These are phyloP conservation scores for Oreortyx pictus DNA, from an alignment of 2,797 vertebrate species.

Conservation along the genomic window DNA sequence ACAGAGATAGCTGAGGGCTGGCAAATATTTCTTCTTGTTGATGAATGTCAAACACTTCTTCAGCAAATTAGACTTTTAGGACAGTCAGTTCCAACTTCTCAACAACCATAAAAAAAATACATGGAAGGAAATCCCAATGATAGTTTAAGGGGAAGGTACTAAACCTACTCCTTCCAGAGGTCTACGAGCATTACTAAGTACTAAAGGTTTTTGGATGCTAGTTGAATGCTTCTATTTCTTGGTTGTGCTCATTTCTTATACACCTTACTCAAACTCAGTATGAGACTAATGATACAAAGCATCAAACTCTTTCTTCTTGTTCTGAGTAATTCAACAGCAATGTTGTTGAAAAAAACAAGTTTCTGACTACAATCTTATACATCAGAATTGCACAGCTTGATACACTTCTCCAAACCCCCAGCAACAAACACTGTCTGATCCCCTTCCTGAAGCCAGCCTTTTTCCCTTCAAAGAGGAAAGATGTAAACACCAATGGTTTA, in stretches of 20 bases:
- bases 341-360: slow-evolving; percentile 7
- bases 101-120: not conserved
- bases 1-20: not conserved
- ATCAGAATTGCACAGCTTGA: slow-evolving; percentile 44
- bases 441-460: slow-evolving; percentile 67
- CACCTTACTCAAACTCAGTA: slow-evolving; percentile 7
- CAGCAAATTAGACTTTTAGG: not conserved
- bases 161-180: not conserved
- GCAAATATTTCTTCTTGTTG: not conserved
- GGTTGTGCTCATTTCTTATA: not conserved
- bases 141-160: not conserved
- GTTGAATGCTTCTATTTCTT: slow-evolving; percentile 15
- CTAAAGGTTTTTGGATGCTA: not conserved
- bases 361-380: slow-evolving; percentile 36
- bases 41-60: not conserved
- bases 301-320: slow-evolving; percentile 13
- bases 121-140: not conserved
- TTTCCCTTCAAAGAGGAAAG: slow-evolving; percentile 53
- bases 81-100: slow-evolving; percentile 1
- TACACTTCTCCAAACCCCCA: slow-evolving; percentile 38
- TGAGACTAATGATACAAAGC: slow-evolving; percentile 43
- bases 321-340: slow-evolving; percentile 49
- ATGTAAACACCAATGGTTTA: slow-evolving; percentile 16
- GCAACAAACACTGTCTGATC: slow-evolving; percentile 12
- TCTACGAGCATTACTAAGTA: not conserved